These are phyloP conservation scores for Agonopterix heracliana DNA, from an alignment of 2,888 invertebrate genomes.

Conservation along the genomic window DNA sequence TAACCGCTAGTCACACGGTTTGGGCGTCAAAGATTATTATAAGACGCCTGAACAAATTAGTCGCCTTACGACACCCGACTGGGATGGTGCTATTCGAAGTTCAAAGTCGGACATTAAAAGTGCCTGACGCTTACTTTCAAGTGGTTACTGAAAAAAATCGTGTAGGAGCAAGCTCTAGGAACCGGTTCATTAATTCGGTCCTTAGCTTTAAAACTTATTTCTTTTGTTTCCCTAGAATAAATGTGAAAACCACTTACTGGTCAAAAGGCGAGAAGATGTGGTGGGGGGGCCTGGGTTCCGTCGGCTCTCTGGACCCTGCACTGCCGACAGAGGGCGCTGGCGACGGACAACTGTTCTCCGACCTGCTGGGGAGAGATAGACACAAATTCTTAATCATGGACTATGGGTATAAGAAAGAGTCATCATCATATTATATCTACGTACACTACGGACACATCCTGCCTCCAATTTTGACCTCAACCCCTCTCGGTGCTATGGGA, in stretches of 20 bases:
- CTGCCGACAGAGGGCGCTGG: slow-evolving; percentile 69
- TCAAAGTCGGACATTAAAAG: too few species aligned
- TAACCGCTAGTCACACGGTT: too few species aligned
- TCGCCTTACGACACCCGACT: too few species aligned
- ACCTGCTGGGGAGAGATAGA: slow-evolving; percentile 28
- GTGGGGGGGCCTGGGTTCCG: slow-evolving; percentile 79
- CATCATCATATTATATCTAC: neutral
- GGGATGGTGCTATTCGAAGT: too few species aligned
- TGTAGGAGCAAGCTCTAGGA: too few species aligned
- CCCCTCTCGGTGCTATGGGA: too few species aligned
- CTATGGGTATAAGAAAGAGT: neutral
- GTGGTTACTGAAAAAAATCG: too few species aligned
- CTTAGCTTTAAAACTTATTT: neutral
- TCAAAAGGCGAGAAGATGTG: slow-evolving; percentile 80
- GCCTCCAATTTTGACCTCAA: neutral
- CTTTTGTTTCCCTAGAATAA: neutral
- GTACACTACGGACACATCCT: neutral
- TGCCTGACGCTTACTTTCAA: too few species aligned
- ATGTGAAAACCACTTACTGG: slow-evolving; percentile 48
- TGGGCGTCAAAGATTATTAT: too few species aligned
- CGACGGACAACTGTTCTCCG: slow-evolving; percentile 59
- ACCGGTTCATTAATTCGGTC: too few species aligned
- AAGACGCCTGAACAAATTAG: too few species aligned
- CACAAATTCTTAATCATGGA: neutral
- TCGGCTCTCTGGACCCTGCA: slow-evolving; percentile 71